These are phyloP conservation scores for Hemibagrus wyckioides DNA, from an alignment of 2,113 vertebrate species.

Conservation along the genomic window DNA sequence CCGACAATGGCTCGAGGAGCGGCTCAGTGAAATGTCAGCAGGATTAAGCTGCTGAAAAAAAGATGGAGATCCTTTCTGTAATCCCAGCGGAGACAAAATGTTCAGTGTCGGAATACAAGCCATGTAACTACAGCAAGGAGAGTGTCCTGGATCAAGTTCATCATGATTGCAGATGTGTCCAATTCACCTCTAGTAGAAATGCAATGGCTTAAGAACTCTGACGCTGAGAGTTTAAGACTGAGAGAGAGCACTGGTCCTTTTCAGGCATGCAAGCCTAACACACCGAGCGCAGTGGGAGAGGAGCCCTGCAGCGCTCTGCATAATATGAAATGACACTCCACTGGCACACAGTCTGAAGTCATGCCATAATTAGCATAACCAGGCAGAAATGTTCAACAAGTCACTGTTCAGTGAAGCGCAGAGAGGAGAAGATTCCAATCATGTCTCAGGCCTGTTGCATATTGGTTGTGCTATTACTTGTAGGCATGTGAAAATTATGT, in stretches of 20 bases:
- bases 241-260: constrained; percentile 24
- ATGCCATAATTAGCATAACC: constrained; percentile 53
- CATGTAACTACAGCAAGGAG: background rate
- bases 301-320: constrained; percentile 38
- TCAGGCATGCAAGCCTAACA: constrained; percentile 46
- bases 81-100: constrained; percentile 52
- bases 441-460: constrained; percentile 42
- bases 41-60: constrained; percentile 57
- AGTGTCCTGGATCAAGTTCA: constrained; percentile 42
- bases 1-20: constrained; percentile 7
- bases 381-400: constrained; percentile 53
- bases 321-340: constrained; percentile 46
- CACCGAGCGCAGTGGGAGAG: constrained; percentile 12
- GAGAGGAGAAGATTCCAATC: constrained; percentile 40
- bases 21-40: constrained; percentile 61
- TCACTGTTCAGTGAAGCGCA: constrained; percentile 52
- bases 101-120: constrained; percentile 31
- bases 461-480: constrained; percentile 24
- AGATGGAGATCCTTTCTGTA: constrained; percentile 47
- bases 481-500: background rate
- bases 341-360: constrained; percentile 50
- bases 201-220: constrained; percentile 57
- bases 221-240: background rate
- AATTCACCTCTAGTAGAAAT: constrained; percentile 65
- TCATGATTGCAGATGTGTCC: constrained; percentile 53